Evolutionary conservation across 2,888 invertebrate genomes (phyloP), one percentile per base, ranked within the genome.

Genomic region (Sepioteuthis lessoniana): DNA sequence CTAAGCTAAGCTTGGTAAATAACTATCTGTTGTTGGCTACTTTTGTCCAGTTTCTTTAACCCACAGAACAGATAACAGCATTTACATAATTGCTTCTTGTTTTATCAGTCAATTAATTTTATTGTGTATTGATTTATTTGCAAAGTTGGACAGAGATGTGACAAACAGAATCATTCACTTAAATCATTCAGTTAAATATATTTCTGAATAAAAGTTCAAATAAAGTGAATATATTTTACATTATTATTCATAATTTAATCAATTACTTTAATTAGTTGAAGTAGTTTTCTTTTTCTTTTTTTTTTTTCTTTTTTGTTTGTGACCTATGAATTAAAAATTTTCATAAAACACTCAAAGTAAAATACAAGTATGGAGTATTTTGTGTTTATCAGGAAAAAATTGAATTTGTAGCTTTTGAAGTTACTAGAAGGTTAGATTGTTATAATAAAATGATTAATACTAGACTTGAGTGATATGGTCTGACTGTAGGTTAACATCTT

Each of bases 221-320:
- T 35, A 76, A 76, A 35, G 0, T 13, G 76, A 76, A 76, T n/a
- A n/a, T 16, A 25, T 28, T 35, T 35, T n/a, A 76, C 10, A 76
- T 76, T 76, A 76, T 76, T 76, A 76, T 35, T 76, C n/a, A 76
- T 76, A 76, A 76, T 76, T 47, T 76, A 76, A 76, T 76, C 35
- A 76, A 76, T 76, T 76, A 55, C 47, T 47, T 47, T 19, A 76
- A 76, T 76, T 76, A 76, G n/a, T 35, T 76, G 16, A 76, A n/a
- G 16, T n/a, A 76, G 55, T 55, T 55, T 55, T 55, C 25, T 42
- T 42, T 42, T 42, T 42, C 7, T 42, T 42, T 42, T 42, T 42
- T 42, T 42, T 42, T 42, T 42, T 42, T 42, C 7, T 25, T 76
- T 60, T 31, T 60, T 60, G 60, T 5, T 19, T 76, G n/a, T 76